phyloP scores from a whole-genome alignment of 2,113 vertebrate species.

The Pygathrix nemaeus region DNA sequence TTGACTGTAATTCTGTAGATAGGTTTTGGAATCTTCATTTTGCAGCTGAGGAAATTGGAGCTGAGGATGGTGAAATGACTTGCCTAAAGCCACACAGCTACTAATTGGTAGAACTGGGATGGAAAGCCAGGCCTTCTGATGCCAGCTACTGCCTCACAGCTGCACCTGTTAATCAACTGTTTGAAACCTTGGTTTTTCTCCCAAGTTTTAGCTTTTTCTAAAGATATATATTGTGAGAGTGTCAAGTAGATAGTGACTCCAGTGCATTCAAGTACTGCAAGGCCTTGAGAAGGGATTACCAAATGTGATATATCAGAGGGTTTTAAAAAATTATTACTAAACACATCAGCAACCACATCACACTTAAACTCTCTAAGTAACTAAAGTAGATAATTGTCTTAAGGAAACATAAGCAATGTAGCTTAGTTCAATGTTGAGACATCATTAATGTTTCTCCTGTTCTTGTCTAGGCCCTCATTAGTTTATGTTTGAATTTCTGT shows the following conservation, averaged over 20 bases:
- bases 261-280: background rate
- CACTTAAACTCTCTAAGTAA: background rate
- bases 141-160: background rate
- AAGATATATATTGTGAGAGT: background rate
- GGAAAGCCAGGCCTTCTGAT: background rate
- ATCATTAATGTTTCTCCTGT: background rate
- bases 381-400: background rate
- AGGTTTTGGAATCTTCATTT: constrained; percentile 28
- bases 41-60: constrained; percentile 21
- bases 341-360: background rate
- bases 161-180: background rate
- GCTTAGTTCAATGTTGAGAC: background rate
- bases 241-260: background rate
- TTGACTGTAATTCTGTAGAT: background rate
- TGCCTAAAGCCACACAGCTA: background rate
- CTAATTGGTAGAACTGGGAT: background rate
- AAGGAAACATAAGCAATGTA: background rate
- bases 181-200: background rate
- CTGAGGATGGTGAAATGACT: constrained; percentile 9
- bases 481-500: background rate
- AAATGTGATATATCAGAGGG: background rate
- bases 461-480: background rate
- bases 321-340: background rate
- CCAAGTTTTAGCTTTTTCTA: background rate
- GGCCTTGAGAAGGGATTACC: background rate